Evolutionary conservation across 1,140 invertebrate genomes (phyloP).

Genomic region (Zaprionus kolodkinae): DNA sequence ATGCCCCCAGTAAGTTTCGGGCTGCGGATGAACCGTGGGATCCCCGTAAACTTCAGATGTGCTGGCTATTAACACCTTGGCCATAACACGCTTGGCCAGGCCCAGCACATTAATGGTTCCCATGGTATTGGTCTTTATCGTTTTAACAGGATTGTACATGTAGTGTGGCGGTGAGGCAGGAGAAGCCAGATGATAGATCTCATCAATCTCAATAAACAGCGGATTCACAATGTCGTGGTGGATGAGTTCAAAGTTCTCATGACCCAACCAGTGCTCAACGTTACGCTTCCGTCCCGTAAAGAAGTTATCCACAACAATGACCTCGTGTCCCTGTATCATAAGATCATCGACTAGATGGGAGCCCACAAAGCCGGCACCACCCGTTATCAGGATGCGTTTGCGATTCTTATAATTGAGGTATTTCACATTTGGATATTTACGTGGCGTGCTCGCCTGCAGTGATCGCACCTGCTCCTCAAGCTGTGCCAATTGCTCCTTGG

Average conservation of each 20-base stretch:
- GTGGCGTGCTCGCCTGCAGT: slow-evolving; percentile 90
- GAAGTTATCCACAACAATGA: slow-evolving; percentile 99
- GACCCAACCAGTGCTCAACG: slow-evolving; percentile 99
- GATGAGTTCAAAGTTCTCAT: slow-evolving; percentile 99
- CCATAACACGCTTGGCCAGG: slow-evolving; percentile 96
- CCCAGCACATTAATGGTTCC: slow-evolving; percentile 99
- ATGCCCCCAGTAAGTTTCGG: slow-evolving; percentile 98
- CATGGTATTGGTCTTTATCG: slow-evolving; percentile 99
- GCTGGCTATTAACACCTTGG: slow-evolving; percentile 97
- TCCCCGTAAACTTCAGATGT: slow-evolving; percentile 99
- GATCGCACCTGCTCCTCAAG: slow-evolving; percentile 89
- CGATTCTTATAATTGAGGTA: slow-evolving; percentile 95
- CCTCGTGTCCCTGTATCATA: slow-evolving; percentile 98
- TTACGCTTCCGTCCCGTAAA: slow-evolving; percentile 98
- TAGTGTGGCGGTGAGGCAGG: slow-evolving; percentile 99
- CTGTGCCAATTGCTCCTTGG: slow-evolving; percentile 87
- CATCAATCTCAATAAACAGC: slow-evolving; percentile 98
- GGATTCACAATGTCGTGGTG: slow-evolving; percentile 99
- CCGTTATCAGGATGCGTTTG: slow-evolving; percentile 96
- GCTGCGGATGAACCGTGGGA: slow-evolving; percentile 97
- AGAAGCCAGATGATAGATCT: slow-evolving; percentile 99
- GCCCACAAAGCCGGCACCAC: slow-evolving; percentile 99
- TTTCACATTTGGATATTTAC: slow-evolving; percentile 95
- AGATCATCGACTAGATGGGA: slow-evolving; percentile 98
- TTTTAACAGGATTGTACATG: slow-evolving; percentile 99